Evolutionary conservation across 30 jellyfish, hydroid and myxozoan genomes (phyloP), one percentile per base, ranked within the genome.

Genomic region (Cassiopea andromeda): DNA sequence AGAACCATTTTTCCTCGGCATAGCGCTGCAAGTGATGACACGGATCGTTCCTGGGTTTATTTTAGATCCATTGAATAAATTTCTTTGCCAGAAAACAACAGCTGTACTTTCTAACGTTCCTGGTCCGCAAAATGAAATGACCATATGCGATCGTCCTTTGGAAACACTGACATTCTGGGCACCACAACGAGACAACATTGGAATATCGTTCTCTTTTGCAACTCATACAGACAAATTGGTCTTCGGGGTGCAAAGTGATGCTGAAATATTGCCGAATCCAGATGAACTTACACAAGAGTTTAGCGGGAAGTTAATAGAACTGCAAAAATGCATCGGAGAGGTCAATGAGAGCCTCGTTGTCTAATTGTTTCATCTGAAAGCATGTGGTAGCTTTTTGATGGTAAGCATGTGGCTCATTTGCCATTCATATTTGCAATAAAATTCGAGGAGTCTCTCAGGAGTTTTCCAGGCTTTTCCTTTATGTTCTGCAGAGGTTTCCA

Each of bases 161-260:
- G 90, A 70, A n/a, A 16, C 81, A 43, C 46, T 94, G 67, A 84
- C 91, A 0, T 94, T 94, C 82, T 94, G 98, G 98, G 97, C 98
- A 75, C 98, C 98, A 61, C 98, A 73, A 68, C 66, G 94, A 8
- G 96, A 85, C 88, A 89, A 85, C 89, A 91, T 81, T 14, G 98
- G 96, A 73, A 46, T 94, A 76, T 90, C 97, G 3, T 75, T 94
- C 48, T 94, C 98, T 19, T 73, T 94, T 50, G 88, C 87, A 7
- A 73, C 94, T 44, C 91, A 94, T 76, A 89, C 85, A 19, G 88
- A 87, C 69, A 46, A 83, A 50, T 69, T 94, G 46, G 43, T 83
- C 44, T 73, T 94, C 38, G 98, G 98, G 19, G 91, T 94, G 47
- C 87, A 75, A 69, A 79, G 90, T 46, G 98, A 94, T 73, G 88